Percentiles rank a stretch among this genome's conserved stretches.
Evolutionary conservation across 2,113 vertebrate species (phyloP).

Genomic region (Camelus bactrianus): DNA sequence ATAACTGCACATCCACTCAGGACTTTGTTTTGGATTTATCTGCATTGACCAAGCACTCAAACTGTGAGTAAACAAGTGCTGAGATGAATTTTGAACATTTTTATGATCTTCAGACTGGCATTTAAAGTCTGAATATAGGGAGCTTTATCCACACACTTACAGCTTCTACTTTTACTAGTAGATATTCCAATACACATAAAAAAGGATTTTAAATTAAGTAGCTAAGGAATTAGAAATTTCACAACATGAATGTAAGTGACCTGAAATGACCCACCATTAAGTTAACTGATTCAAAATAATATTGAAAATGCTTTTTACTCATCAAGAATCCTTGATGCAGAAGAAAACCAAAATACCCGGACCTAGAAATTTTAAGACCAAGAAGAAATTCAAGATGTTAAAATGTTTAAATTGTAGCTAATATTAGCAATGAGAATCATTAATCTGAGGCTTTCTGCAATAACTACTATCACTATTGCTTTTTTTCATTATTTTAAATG

Average conservation of each 20-base stretch:
- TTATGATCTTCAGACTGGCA: background rate
- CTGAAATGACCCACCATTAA: background rate
- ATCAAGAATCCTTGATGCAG: background rate
- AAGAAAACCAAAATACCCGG: background rate
- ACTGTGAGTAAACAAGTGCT: background rate
- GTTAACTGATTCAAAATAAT: constrained; percentile 22
- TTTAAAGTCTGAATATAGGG: background rate
- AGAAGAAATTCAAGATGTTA: constrained; percentile 30
- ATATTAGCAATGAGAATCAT: background rate
- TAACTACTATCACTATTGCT: background rate
- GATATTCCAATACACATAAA: background rate
- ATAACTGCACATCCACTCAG: background rate
- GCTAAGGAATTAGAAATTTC: background rate
- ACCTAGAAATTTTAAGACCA: constrained; percentile 8
- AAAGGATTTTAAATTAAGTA: background rate
- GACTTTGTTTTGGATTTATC: constrained; percentile 56
- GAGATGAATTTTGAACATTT: constrained; percentile 12
- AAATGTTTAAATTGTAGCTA: constrained; percentile 12
- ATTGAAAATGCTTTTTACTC: background rate
- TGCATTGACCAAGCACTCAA: background rate
- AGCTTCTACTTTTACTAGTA: background rate
- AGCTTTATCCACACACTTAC: background rate
- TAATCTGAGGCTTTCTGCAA: background rate
- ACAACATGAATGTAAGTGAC: constrained; percentile 6
- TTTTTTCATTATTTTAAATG: background rate